A percentile compares a stretch with the other conserved stretches of the same genome.
These are phyloP conservation scores for Gasterosteus nipponicus DNA, from an alignment of 2,113 vertebrate species.

Conservation along the genomic window DNA sequence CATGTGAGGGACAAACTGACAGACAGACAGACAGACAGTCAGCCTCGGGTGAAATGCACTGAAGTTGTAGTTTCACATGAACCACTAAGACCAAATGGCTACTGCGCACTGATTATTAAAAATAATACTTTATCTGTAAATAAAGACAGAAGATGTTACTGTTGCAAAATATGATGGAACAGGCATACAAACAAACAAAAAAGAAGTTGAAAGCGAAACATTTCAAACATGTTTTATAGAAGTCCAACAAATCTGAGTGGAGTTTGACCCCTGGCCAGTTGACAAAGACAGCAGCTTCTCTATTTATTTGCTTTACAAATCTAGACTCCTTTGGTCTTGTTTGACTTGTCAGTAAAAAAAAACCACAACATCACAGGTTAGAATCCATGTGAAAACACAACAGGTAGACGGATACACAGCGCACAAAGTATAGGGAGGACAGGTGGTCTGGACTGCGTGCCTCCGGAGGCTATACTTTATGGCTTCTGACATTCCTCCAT, in stretches of 20 bases:
- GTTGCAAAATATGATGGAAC: conserved; percentile 14
- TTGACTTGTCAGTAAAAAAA: conserved; percentile 11
- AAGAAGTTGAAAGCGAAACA: conserved; percentile 7
- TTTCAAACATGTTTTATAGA: background rate
- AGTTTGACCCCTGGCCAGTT: conserved; percentile 9
- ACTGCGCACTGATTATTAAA: conserved; percentile 1
- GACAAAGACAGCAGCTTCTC: conserved; percentile 2
- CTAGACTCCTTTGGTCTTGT: conserved; percentile 10
- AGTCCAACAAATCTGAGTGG: conserved; percentile 19
- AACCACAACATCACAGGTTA: conserved; percentile 20
- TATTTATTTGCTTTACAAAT: conserved; percentile 2
- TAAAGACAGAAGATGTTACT: conserved; percentile 41
- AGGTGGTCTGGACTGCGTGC: conserved; percentile 37
- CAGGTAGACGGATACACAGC: conserved; percentile 58
- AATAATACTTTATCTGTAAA: conserved; percentile 21
- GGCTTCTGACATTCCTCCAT: conserved; percentile 65
- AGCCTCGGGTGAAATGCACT: conserved; percentile 90
- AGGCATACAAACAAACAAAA: conserved; percentile 10
- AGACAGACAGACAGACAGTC: conserved; percentile 80
- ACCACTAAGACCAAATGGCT: conserved; percentile 63
- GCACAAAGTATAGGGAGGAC: conserved; percentile 78
- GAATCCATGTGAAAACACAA: conserved; percentile 98
- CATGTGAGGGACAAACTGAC: conserved; percentile 59
- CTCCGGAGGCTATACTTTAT: conserved; percentile 75
- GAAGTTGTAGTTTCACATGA: conserved; percentile 99